These are phyloP conservation scores for Coleophora deauratella DNA, from an alignment of 2,888 invertebrate species.

Conservation along the genomic window DNA sequence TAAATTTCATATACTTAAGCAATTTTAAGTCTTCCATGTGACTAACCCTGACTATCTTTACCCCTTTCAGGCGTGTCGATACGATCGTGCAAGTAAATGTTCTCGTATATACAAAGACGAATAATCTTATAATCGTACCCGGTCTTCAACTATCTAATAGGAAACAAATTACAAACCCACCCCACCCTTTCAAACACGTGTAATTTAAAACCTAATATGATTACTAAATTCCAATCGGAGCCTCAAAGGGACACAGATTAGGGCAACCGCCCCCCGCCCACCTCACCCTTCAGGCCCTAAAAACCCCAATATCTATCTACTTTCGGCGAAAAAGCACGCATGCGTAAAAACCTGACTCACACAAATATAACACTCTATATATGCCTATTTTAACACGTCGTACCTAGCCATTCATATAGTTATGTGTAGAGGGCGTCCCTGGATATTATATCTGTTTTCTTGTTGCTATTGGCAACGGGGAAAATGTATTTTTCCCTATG, in stretches of 20 bases:
- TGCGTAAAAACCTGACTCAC: constrained; percentile 67
- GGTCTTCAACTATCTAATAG: constrained; percentile 52
- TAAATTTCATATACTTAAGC: too few relatives aligned
- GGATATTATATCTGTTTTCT: constrained; percentile 56
- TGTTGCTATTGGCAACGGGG: constrained; percentile 57
- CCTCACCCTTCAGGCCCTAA: constrained; percentile 42
- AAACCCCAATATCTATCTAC: constrained; percentile 70
- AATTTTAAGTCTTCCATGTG: too few relatives aligned
- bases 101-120: too few relatives aligned
- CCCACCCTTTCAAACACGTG: constrained; percentile 60
- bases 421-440: constrained; percentile 43
- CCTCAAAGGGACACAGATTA: constrained; percentile 71
- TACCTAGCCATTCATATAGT: constrained; percentile 26
- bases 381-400: constrained; percentile 49
- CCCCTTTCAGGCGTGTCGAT: too few relatives aligned
- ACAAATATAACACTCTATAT: constrained; percentile 46
- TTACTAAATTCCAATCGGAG: constrained; percentile 72
- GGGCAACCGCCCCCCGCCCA: constrained; percentile 39
- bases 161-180: constrained; percentile 51
- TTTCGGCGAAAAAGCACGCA: constrained; percentile 64
- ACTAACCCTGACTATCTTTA: too few relatives aligned
- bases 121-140: not conserved
- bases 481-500: constrained; percentile 51
- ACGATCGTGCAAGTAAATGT: too few relatives aligned
- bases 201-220: constrained; percentile 74